Evolutionary conservation across 1,140 invertebrate species (phyloP).

Genomic region (Drosophila pectinifera): DNA sequence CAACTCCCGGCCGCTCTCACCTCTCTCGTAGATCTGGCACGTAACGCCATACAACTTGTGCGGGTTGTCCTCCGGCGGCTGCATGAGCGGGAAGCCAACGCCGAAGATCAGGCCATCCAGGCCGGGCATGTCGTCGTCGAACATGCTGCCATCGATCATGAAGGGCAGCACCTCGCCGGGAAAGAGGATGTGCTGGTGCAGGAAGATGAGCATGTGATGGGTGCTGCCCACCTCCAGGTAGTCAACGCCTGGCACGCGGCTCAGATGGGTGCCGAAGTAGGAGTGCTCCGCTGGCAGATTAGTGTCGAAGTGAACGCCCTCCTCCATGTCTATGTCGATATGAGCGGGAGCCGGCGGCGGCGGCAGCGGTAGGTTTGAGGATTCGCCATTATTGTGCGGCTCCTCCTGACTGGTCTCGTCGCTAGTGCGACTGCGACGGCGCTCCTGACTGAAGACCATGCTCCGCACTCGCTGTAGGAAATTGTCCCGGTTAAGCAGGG

Average conservation of each 20-base stretch:
- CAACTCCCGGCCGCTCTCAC: slow-evolving; percentile 59
- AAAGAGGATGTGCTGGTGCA: slow-evolving; percentile 88
- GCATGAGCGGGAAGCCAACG: slow-evolving; percentile 68
- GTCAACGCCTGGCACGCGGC: slow-evolving; percentile 73
- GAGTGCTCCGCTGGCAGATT: slow-evolving; percentile 81
- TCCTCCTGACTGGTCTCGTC: slow-evolving; percentile 49
- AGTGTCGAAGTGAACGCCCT: slow-evolving; percentile 75
- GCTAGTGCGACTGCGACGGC: slow-evolving; percentile 47
- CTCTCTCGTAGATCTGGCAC: slow-evolving; percentile 82
- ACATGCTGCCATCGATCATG: slow-evolving; percentile 86
- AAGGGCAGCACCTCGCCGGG: slow-evolving; percentile 91
- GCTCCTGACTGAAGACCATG: slow-evolving; percentile 75
- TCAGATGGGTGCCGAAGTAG: slow-evolving; percentile 77
- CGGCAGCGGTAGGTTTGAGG: slow-evolving; percentile 6
- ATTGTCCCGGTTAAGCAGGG: slow-evolving; percentile 62
- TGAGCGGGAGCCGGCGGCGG: slow-evolving; percentile 8
- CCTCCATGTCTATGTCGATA: slow-evolving; percentile 59
- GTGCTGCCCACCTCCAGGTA: slow-evolving; percentile 73
- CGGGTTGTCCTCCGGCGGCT: slow-evolving; percentile 54
- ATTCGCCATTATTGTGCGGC: slow-evolving; percentile 5
- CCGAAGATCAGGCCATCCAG: slow-evolving; percentile 77
- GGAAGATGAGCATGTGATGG: slow-evolving; percentile 87
- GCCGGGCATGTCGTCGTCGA: slow-evolving; percentile 64
- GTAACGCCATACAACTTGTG: slow-evolving; percentile 79
- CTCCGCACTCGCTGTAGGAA: slow-evolving; percentile 74